Evolutionary conservation across 2,797 vertebrate species (phyloP).

Genomic region (Peromyscus eremicus): DNA sequence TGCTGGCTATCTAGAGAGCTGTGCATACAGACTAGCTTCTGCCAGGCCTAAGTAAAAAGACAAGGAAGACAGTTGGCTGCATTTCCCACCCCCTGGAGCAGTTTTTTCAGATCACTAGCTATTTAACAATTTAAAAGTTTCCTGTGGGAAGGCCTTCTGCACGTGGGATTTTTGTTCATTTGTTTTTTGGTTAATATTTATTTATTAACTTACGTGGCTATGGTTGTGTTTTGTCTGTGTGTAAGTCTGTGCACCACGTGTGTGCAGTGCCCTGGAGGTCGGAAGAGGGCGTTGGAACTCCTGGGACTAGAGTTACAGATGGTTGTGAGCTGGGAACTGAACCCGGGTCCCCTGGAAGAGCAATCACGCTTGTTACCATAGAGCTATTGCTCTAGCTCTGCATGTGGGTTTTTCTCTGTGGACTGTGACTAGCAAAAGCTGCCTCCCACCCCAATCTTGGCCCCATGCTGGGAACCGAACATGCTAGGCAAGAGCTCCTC

Average conservation of each 20-base stretch:
- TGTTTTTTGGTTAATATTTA: not conserved
- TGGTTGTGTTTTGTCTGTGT: not conserved
- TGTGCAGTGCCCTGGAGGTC: not conserved
- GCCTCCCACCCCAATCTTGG: not conserved
- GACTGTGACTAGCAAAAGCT: not conserved
- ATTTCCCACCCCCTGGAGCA: not conserved
- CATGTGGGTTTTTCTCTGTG: not conserved
- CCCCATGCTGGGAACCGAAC: not conserved
- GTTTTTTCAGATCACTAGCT: not conserved
- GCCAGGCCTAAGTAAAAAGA: not conserved
- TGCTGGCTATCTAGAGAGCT: not conserved
- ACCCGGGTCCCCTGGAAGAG: not conserved
- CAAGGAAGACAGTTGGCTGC: not conserved
- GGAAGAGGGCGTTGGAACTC: not conserved
- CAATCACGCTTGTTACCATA: not conserved
- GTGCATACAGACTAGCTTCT: not conserved
- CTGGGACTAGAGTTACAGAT: not conserved
- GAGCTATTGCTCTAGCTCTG: not conserved
- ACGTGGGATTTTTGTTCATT: not conserved
- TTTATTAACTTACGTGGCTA: not conserved
- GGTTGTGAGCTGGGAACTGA: not conserved
- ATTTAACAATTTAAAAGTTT: not conserved
- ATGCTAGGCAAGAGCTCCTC: not conserved
- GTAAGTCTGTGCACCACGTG: not conserved
- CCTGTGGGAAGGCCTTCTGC: not conserved